phyloP scores from a whole-genome alignment of 2,888 invertebrate species.

The Agrilus mali region DNA sequence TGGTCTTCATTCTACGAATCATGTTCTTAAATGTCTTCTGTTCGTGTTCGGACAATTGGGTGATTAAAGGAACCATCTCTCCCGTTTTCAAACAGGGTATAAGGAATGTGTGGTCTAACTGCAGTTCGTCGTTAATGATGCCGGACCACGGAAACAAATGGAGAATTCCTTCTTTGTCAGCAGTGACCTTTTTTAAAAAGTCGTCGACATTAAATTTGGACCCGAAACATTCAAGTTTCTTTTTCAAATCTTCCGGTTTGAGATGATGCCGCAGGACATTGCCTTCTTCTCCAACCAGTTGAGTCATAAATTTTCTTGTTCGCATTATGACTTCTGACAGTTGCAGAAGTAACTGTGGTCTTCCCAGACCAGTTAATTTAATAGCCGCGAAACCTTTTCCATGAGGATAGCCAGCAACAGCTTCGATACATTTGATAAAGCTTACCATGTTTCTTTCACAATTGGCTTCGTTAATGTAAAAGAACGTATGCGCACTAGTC shows the following conservation, averaged over 20 bases:
- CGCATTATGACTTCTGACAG: conserved; percentile 94
- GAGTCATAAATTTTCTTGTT: conserved; percentile 86
- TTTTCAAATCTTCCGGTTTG: conserved; percentile 74
- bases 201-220: conserved; percentile 70
- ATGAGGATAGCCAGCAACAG: conserved; percentile 59
- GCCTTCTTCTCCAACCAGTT: conserved; percentile 77
- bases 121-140: conserved; percentile 85
- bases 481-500: conserved; percentile 83
- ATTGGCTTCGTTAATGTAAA: conserved; percentile 86
- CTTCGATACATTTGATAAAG: conserved; percentile 81
- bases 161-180: conserved; percentile 88
- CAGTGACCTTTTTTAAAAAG: conserved; percentile 84
- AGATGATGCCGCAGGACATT: conserved; percentile 81
- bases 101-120: conserved; percentile 82
- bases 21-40: conserved; percentile 98
- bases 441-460: conserved; percentile 90
- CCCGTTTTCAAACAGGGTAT: conserved; percentile 89
- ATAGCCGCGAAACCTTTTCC: conserved; percentile 90
- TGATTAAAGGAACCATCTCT: conserved; percentile 82
- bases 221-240: conserved; percentile 65
- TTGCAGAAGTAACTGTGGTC: conserved; percentile 59
- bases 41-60: conserved; percentile 75
- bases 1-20: conserved; percentile 81
- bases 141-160: conserved; percentile 98
- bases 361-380: conserved; percentile 83